phyloP scores from a whole-genome alignment of 2,797 vertebrate species.

The Melanotaenia nigrans region DNA sequence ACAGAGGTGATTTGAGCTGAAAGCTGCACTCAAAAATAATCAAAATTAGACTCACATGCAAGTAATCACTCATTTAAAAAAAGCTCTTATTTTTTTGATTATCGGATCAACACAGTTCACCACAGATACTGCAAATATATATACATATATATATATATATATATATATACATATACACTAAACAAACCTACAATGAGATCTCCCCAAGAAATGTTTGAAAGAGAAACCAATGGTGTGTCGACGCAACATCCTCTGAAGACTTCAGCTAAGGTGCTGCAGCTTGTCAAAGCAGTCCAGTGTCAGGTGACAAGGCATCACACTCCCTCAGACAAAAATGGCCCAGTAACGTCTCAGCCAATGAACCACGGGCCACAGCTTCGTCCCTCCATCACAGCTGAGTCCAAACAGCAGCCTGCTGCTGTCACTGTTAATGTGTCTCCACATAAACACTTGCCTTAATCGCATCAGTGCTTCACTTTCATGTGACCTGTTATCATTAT shows the following conservation, averaged over 20 bases:
- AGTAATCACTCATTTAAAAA: neutral
- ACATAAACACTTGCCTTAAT: constrained; percentile 63
- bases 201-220: constrained; percentile 78
- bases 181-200: constrained; percentile 66
- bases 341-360: constrained; percentile 88
- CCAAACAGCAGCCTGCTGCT: constrained; percentile 71
- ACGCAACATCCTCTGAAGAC: constrained; percentile 73
- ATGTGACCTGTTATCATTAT: constrained; percentile 36
- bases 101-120: neutral
- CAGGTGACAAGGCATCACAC: constrained; percentile 84
- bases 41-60: neutral
- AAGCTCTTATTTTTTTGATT: neutral
- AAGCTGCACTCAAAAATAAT: neutral
- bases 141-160: neutral
- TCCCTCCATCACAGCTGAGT: constrained; percentile 70
- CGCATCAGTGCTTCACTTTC: constrained; percentile 42
- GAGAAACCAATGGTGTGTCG: constrained; percentile 86
- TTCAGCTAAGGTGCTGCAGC: constrained; percentile 85
- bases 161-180: too few relatives aligned
- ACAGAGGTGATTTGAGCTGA: neutral
- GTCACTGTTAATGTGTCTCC: constrained; percentile 68
- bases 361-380: constrained; percentile 85
- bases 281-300: constrained; percentile 85
- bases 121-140: neutral
- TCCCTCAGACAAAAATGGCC: constrained; percentile 87